Conservation (phyloP, 1,140 invertebrate species). For the Dufourea novaeangliae region DNA sequence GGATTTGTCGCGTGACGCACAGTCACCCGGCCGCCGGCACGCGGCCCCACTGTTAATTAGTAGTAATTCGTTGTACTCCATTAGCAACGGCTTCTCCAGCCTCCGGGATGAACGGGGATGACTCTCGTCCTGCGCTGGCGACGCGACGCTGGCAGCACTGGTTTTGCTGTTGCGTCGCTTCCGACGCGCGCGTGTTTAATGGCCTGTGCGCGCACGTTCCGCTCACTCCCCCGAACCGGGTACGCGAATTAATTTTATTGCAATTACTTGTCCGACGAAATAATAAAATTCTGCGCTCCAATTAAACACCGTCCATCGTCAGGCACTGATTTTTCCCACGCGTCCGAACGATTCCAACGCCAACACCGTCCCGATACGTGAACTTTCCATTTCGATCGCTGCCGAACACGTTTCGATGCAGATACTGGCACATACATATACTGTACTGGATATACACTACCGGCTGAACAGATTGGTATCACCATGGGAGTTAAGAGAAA, state of each 20-base stretch:
- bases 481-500: no score
- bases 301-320: background rate
- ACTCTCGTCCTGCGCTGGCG: slow-evolving; percentile 7
- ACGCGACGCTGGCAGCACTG: background rate
- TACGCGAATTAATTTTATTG: slow-evolving; percentile 37
- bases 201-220: slow-evolving; percentile 2
- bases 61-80: slow-evolving; percentile 55
- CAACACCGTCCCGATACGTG: background rate
- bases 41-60: slow-evolving; percentile 43
- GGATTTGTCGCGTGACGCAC: slow-evolving; percentile 49
- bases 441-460: no score
- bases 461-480: no score
- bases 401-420: no score
- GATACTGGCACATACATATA: no score
- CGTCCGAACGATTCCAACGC: background rate
- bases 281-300: background rate
- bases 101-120: slow-evolving; percentile 20
- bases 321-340: background rate
- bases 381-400: slow-evolving; percentile 5
- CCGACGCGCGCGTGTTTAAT: slow-evolving; percentile 24
- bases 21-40: slow-evolving; percentile 19
- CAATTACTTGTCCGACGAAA: slow-evolving; percentile 1
- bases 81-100: slow-evolving; percentile 38
- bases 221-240: background rate
- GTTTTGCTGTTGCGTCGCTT: no score